Base-by-base conservation (phyloP, 2,888 invertebrate species). In the Bugulina stolonifera region DNA sequence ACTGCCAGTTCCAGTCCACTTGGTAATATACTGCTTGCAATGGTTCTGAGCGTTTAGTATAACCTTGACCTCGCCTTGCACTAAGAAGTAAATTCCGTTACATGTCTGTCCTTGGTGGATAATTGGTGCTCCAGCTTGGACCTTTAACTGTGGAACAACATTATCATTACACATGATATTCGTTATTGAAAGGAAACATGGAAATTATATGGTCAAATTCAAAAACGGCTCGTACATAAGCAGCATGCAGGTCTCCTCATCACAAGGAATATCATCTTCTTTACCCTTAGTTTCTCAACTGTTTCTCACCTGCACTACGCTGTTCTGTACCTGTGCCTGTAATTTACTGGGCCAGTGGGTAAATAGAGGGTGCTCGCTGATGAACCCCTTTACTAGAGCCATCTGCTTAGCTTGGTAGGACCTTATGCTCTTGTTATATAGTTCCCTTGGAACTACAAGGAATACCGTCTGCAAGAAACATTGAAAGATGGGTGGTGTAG, bases 401-500 rank as follows among this genome's bases (percentile, higher is more conserved):
- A 43, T 2, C 18, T 70, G 52, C 27, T 29, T 43, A 2, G 43
- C 70, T 29, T 70, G 70, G 52, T 27, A 43, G 35, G 70, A 43
- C 25, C 43, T 70, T n/a, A 70, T 70, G 25, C 52, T 54, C 27
- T 54, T 43, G 25, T 70, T 70, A 52, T 70, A 70, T 10, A 70
- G 23, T 3, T 70, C 70, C 23, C 52, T 43, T 3, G 43, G 29
- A 5, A 70, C 70, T 23, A 70, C 70, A 5, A 70, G 70, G 52
- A 70, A 54, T 18, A 54, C 70, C 32, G 29, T 29, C 52, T 54
- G 70, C 22, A 64, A 55, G 22, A n/a, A n/a, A n/a, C n/a, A n/a
- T n/a, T n/a, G n/a, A n/a, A n/a, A n/a, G n/a, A n/a, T n/a, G n/a
- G n/a, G n/a, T n/a, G n/a, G n/a, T n/a, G n/a, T n/a, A n/a, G n/a